These are phyloP conservation scores for Lucilia cuprina DNA, from an alignment of 1,140 invertebrate species.

Conservation along the genomic window DNA sequence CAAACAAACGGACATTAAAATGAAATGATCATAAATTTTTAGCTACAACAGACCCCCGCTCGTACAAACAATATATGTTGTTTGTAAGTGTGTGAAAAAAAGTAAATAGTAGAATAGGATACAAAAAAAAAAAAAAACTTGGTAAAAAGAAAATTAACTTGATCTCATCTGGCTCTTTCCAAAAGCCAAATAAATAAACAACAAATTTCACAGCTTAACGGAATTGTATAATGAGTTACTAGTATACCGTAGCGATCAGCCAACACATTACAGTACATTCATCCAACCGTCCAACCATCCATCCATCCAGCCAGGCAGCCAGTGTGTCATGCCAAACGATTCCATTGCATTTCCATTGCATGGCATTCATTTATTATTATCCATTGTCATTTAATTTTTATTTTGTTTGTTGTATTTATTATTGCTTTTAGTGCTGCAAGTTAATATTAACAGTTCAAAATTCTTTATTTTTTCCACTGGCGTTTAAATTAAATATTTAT, in stretches of 20 bases:
- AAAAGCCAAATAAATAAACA: constrained; percentile 40
- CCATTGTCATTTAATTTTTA: background rate
- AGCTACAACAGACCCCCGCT: background rate
- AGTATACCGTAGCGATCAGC: constrained; percentile 27
- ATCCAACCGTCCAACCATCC: too few relatives aligned
- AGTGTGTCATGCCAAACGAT: background rate
- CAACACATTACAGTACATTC: too few relatives aligned
- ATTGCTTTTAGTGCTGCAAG: too few relatives aligned
- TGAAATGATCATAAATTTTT: background rate
- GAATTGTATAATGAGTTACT: constrained; percentile 59
- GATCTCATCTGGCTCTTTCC: background rate
- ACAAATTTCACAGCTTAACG: constrained; percentile 62
- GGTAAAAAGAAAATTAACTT: background rate
- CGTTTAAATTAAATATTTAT: too few relatives aligned
- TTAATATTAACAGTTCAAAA: constrained; percentile 23
- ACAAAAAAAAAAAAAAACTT: background rate
- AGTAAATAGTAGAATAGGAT: background rate
- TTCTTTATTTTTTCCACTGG: background rate
- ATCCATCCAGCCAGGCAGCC: background rate
- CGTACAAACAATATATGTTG: too few relatives aligned
- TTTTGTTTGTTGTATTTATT: too few relatives aligned
- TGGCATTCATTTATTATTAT: background rate
- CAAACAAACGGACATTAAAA: background rate
- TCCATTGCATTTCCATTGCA: background rate
- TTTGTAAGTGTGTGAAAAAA: background rate